Conservation (phyloP, 2,113 vertebrate species). For the Propithecus coquereli region DNA sequence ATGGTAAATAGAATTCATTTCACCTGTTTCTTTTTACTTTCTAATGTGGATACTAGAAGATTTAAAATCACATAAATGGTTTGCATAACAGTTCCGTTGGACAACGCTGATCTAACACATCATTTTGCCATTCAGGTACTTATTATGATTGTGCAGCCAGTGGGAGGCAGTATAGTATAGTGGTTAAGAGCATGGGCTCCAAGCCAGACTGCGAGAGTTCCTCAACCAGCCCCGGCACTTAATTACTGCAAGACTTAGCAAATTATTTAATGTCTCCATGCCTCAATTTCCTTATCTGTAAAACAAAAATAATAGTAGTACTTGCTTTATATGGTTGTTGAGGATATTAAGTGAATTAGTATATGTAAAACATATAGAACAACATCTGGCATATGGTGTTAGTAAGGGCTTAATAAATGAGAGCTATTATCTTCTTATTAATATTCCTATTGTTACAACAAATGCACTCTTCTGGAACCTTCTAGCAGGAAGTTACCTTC, state of each 20-base stretch:
- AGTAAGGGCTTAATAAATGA: background rate
- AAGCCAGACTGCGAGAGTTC: background rate
- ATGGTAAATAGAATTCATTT: background rate
- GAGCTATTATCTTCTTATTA: background rate
- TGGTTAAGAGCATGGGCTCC: background rate
- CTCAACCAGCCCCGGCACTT: background rate
- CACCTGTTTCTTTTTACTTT: background rate
- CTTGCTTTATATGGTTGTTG: background rate
- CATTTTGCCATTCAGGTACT: background rate
- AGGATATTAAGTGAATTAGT: background rate
- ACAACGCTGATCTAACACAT: background rate
- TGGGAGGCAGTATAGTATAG: slow-evolving; percentile 67
- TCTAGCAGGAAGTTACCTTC: background rate
- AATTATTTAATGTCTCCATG: background rate
- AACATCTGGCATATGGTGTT: background rate
- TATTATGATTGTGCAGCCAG: slow-evolving; percentile 36
- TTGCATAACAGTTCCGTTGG: background rate
- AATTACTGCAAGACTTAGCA: background rate
- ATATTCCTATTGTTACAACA: background rate
- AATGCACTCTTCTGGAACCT: background rate
- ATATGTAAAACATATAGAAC: background rate
- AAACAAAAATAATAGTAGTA: background rate
- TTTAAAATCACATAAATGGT: background rate
- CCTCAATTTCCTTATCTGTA: background rate
- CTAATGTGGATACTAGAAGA: background rate